These are phyloP conservation scores for Yponomeuta sedellus DNA, from an alignment of 2,888 invertebrate species.

Conservation along the genomic window DNA sequence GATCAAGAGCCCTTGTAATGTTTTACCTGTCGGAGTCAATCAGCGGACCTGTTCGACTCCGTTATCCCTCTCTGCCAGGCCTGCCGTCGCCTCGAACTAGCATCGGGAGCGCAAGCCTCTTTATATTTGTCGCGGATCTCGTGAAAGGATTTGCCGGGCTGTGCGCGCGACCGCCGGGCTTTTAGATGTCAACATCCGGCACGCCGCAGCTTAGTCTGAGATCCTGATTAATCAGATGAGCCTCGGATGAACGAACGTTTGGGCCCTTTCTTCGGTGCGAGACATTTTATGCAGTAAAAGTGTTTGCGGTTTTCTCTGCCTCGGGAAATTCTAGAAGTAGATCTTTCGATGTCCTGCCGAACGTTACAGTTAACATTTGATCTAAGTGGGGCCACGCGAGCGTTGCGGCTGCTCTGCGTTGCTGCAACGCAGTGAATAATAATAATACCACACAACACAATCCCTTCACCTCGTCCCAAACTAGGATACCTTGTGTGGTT, in stretches of 20 bases:
- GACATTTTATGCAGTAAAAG: too few relatives aligned
- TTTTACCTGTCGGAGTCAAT: slow-evolving; percentile 13
- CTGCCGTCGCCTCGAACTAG: slow-evolving; percentile 11
- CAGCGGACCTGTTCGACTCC: slow-evolving; percentile 8
- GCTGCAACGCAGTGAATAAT: too few relatives aligned
- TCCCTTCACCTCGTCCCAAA: too few relatives aligned
- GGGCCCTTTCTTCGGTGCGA: background rate
- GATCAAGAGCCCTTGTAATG: slow-evolving; percentile 1
- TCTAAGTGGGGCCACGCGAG: too few relatives aligned
- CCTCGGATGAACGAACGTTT: slow-evolving; percentile 20
- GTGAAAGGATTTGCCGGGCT: slow-evolving; percentile 57
- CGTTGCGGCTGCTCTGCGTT: too few relatives aligned
- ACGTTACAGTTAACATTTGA: too few relatives aligned
- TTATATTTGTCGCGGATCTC: slow-evolving; percentile 56
- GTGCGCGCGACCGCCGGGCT: slow-evolving; percentile 55
- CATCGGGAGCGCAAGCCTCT: slow-evolving; percentile 31
- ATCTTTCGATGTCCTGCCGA: too few relatives aligned
- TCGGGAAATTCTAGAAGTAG: too few relatives aligned
- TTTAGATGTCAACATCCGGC: slow-evolving; percentile 65
- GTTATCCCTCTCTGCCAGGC: slow-evolving; percentile 11
- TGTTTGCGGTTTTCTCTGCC: too few relatives aligned
- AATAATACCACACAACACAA: too few relatives aligned
- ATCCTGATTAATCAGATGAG: slow-evolving; percentile 70
- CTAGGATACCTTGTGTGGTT: too few relatives aligned
- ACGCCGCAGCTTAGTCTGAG: slow-evolving; percentile 61